Percentiles rank a stretch among this genome's conserved stretches.
Evolutionary conservation across 2,113 vertebrate genomes (phyloP).

Genomic region (Microcebus lehilahytsara): DNA sequence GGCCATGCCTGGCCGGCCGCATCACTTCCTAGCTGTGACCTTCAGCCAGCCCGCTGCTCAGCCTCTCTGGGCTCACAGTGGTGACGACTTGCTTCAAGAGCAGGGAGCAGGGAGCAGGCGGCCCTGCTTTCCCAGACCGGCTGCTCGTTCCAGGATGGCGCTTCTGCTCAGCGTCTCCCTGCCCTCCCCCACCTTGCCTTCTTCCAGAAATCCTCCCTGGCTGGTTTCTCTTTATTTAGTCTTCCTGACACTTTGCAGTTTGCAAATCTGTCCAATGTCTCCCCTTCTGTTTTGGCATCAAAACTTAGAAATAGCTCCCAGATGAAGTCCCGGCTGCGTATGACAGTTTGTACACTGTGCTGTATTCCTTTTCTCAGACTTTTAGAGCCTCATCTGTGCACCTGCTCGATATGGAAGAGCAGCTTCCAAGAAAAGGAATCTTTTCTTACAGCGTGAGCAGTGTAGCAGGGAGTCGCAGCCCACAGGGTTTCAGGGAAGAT

Average conservation of each 20-base stretch:
- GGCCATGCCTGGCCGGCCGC: no score
- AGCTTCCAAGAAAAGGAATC: background rate
- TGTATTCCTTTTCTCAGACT: background rate
- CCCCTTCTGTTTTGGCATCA: slow-evolving; percentile 37
- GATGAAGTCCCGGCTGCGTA: background rate
- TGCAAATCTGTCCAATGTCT: background rate
- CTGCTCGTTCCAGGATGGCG: background rate
- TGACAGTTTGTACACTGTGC: background rate
- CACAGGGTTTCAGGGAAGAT: accelerated
- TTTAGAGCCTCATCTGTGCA: background rate
- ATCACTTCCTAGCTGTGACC: background rate
- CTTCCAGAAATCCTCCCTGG: background rate
- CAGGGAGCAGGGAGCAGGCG: background rate
- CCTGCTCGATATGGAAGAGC: background rate
- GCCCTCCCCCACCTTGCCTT: accelerated
- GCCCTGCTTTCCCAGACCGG: background rate
- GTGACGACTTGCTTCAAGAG: background rate
- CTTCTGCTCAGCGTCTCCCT: background rate
- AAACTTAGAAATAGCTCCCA: slow-evolving; percentile 31
- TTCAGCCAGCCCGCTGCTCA: background rate
- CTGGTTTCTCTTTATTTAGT: background rate
- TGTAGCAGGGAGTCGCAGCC: background rate
- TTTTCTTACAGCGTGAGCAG: background rate
- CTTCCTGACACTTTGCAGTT: slow-evolving; percentile 8
- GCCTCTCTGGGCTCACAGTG: background rate